phyloP scores from a whole-genome alignment of 2,797 vertebrate species.

The Microcaecilia unicolor region DNA sequence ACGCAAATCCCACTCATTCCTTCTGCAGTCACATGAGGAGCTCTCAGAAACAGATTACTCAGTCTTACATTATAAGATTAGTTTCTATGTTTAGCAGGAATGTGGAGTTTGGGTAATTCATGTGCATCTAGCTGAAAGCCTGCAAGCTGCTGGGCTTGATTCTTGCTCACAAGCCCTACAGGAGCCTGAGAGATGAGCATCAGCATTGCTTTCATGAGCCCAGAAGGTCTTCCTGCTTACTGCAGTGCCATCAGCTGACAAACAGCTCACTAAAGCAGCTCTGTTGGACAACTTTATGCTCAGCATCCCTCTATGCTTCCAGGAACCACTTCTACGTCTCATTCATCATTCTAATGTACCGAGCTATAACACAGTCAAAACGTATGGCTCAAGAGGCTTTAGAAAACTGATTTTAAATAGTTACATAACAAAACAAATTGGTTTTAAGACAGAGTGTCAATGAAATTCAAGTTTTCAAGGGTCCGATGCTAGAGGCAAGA shows the following conservation, averaged over 20 bases:
- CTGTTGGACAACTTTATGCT: background rate
- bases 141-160: conserved; percentile 2
- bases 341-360: no score
- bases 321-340: background rate
- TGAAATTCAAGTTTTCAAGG: no score
- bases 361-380: no score
- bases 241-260: conserved; percentile 4
- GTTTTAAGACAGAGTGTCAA: no score
- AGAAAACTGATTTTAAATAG: no score
- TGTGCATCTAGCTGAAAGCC: background rate
- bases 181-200: background rate
- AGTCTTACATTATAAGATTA: background rate
- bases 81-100: background rate
- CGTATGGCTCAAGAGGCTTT: no score
- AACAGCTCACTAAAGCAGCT: conserved; percentile 6
- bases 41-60: background rate
- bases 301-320: conserved; percentile 8
- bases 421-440: no score
- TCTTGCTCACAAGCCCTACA: conserved; percentile 14
- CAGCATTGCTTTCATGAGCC: conserved; percentile 14
- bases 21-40: accelerated
- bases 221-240: no score
- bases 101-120: background rate
- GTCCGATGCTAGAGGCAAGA: no score
- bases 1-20: background rate